A percentile compares a stretch with the other conserved stretches of the same genome.
Conservation (phyloP, 2,888 invertebrate species). For the Drosophila kokeensis region DNA sequence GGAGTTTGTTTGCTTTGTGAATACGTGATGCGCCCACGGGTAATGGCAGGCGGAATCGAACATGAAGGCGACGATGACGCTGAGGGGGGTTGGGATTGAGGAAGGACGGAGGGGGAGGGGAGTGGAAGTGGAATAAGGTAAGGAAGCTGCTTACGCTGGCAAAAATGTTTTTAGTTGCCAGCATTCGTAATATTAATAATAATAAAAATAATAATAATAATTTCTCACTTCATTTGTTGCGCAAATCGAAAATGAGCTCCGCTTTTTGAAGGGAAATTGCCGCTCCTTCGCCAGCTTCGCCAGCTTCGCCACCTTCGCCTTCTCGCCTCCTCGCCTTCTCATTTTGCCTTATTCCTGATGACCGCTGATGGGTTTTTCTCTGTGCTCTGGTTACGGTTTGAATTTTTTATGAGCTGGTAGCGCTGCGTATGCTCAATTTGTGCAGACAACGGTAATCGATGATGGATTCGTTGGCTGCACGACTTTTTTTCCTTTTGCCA, state of each 20-base stretch:
- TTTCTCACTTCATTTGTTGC: slow-evolving; percentile 80
- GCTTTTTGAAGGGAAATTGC: slow-evolving; percentile 1
- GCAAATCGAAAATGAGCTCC: slow-evolving; percentile 71
- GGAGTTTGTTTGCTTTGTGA: slow-evolving; percentile 79
- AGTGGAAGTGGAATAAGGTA: not conserved
- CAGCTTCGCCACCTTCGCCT: not conserved
- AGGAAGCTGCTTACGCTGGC: slow-evolving; percentile 48
- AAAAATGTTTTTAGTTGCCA: slow-evolving; percentile 48
- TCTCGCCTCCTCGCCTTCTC: not conserved
- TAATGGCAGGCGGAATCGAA: slow-evolving; percentile 29
- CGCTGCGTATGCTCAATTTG: slow-evolving; percentile 65
- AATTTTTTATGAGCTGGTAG: slow-evolving; percentile 60
- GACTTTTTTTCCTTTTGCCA: not conserved
- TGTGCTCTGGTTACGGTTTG: slow-evolving; percentile 18
- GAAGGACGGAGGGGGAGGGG: not conserved
- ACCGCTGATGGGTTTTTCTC: slow-evolving; percentile 33
- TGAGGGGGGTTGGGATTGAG: not conserved
- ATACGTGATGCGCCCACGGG: slow-evolving; percentile 74
- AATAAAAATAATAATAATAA: slow-evolving; percentile 68
- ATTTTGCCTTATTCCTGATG: slow-evolving; percentile 16
- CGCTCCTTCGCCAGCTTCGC: not conserved
- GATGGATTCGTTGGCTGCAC: slow-evolving; percentile 11
- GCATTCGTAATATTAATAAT: slow-evolving; percentile 57
- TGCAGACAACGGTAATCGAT: slow-evolving; percentile 33
- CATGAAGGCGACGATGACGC: not conserved